Conservation (phyloP, 2,888 invertebrate species). For the Platypus cylindrus region DNA sequence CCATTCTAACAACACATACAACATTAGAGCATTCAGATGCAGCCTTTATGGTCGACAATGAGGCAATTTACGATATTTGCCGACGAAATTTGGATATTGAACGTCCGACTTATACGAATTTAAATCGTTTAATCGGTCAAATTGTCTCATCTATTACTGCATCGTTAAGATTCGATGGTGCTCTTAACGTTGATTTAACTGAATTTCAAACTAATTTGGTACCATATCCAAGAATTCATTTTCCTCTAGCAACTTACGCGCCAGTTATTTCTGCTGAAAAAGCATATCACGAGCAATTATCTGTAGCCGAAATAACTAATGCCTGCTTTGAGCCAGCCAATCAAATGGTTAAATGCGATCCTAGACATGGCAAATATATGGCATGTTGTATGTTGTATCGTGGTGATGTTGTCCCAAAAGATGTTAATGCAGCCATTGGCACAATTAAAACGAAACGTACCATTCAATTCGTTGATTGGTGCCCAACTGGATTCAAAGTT, state of each 20-base stretch:
- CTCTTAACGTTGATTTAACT: constrained; percentile 50
- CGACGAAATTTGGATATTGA: constrained; percentile 61
- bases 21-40: constrained; percentile 56
- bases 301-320: constrained; percentile 58
- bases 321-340: constrained; percentile 70
- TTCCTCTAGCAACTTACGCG: constrained; percentile 64
- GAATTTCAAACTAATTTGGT: constrained; percentile 72
- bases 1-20: constrained; percentile 86
- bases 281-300: constrained; percentile 49
- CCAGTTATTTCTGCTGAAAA: constrained; percentile 50
- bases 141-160: constrained; percentile 58
- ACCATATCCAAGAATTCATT: constrained; percentile 79
- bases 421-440: constrained; percentile 85
- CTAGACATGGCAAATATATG: constrained; percentile 86
- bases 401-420: constrained; percentile 76
- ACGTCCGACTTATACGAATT: constrained; percentile 71
- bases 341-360: constrained; percentile 86
- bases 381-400: constrained; percentile 92
- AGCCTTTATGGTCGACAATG: constrained; percentile 66
- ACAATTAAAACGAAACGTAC: constrained; percentile 89
- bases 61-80: constrained; percentile 80
- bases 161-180: constrained; percentile 54
- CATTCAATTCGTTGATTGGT: constrained; percentile 89
- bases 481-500: constrained; percentile 66
- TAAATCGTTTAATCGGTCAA: constrained; percentile 67